Conservation (phyloP, 2,113 vertebrate species). For the Suncus etruscus region DNA sequence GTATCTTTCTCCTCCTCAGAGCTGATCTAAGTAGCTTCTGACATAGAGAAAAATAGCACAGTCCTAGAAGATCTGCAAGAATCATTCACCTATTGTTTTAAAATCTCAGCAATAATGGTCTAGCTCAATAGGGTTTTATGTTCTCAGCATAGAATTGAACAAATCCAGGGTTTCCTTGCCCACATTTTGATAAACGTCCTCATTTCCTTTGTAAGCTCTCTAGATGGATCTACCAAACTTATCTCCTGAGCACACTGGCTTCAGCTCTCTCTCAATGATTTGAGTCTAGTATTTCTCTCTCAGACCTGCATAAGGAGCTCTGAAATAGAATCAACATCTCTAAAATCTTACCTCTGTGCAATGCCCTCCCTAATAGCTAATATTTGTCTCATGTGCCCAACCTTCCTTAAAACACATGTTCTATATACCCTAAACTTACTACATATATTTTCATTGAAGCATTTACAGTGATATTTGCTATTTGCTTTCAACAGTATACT, state of each 20-base stretch:
- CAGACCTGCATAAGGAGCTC: neutral
- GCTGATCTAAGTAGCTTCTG: neutral
- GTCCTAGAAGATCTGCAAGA: neutral
- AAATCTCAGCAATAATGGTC: neutral
- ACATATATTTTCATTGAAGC: neutral
- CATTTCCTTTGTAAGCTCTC: neutral
- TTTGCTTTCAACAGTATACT: neutral
- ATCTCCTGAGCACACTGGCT: neutral
- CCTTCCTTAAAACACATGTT: neutral
- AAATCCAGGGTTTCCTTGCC: too few relatives aligned
- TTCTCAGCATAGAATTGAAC: neutral
- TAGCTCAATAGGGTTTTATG: neutral
- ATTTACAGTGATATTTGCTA: neutral
- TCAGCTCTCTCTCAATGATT: accelerated
- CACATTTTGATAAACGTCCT: neutral
- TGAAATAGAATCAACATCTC: neutral
- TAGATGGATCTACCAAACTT: neutral
- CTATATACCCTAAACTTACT: neutral
- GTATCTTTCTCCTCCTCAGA: neutral
- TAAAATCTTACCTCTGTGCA: neutral
- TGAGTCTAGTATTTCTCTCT: neutral
- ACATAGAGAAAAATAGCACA: neutral
- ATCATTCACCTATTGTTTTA: neutral
- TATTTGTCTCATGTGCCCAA: neutral
- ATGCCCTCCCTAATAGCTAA: neutral